Conservation (phyloP, 2,888 invertebrate genomes). For the Stenodema calcarata region DNA sequence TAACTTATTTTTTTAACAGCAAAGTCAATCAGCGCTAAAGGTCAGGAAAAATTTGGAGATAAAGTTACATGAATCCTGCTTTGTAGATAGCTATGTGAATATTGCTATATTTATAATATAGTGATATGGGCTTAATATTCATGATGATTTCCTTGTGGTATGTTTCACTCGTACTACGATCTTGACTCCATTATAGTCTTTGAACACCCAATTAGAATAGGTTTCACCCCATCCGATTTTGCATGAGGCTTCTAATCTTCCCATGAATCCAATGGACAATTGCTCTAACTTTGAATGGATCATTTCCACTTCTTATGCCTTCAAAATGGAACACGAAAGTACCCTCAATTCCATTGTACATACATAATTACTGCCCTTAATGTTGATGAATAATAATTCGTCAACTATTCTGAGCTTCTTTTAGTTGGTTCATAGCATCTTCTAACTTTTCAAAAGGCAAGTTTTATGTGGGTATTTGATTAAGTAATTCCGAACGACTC, state of each 20-base stretch:
- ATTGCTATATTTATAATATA: conserved; percentile 8
- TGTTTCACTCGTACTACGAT: conserved; percentile 8
- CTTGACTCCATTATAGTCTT: neutral
- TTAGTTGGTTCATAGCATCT: too few species aligned
- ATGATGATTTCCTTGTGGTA: conserved; percentile 7
- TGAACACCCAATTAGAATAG: neutral
- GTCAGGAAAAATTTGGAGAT: conserved; percentile 53
- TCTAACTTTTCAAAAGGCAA: too few species aligned
- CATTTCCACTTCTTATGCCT: too few species aligned
- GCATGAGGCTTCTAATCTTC: conserved; percentile 17
- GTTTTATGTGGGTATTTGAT: too few species aligned
- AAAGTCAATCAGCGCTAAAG: conserved; percentile 57
- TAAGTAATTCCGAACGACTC: too few species aligned
- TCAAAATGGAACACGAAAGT: too few species aligned
- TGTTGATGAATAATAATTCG: too few species aligned
- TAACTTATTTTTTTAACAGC: conserved; percentile 54
- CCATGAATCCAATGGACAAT: neutral
- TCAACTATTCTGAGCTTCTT: too few species aligned
- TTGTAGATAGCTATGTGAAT: conserved; percentile 49
- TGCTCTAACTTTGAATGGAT: too few species aligned
- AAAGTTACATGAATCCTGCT: conserved; percentile 31
- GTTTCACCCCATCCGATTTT: neutral
- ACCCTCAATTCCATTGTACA: too few species aligned
- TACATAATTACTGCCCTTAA: too few species aligned
- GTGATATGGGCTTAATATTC: conserved; percentile 22